These are phyloP conservation scores for Actinia tenebrosa DNA, from an alignment of 64 coral and sea anemone genomes.

Conservation along the genomic window DNA sequence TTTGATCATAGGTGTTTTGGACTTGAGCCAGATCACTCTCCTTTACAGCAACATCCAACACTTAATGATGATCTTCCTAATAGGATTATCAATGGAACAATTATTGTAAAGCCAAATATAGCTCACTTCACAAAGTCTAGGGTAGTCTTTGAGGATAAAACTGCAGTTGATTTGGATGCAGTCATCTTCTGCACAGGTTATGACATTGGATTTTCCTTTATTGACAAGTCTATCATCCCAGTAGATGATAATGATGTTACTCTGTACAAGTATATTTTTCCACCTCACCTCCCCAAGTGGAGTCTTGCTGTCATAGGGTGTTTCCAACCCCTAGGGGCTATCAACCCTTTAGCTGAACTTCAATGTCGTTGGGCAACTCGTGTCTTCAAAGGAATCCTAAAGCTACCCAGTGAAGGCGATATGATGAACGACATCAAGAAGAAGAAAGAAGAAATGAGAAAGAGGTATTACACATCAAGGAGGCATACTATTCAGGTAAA, in stretches of 20 bases:
- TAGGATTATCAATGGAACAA: slow-evolving; percentile 54
- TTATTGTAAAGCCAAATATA: slow-evolving; percentile 19
- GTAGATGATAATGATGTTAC: slow-evolving; percentile 60
- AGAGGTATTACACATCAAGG: slow-evolving; percentile 56
- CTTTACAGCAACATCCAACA: slow-evolving; percentile 63
- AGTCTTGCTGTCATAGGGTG: slow-evolving; percentile 86
- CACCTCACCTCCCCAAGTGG: slow-evolving; percentile 56
- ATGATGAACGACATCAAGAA: slow-evolving; percentile 74
- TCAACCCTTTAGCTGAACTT: slow-evolving; percentile 73
- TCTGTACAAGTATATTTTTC: slow-evolving; percentile 96
- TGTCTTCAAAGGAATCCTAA: slow-evolving; percentile 54
- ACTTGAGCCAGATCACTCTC: slow-evolving; percentile 46
- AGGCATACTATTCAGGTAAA: slow-evolving; percentile 83
- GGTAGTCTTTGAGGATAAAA: slow-evolving; percentile 15
- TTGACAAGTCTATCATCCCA: slow-evolving; percentile 64
- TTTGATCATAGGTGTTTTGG: slow-evolving; percentile 62
- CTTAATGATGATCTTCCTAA: slow-evolving; percentile 79
- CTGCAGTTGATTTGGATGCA: slow-evolving; percentile 63
- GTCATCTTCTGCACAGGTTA: slow-evolving; percentile 94
- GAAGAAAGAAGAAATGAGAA: slow-evolving; percentile 56
- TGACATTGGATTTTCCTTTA: slow-evolving; percentile 57
- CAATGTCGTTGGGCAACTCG: slow-evolving; percentile 70
- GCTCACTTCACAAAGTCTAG: too few relatives aligned
- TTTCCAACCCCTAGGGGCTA: slow-evolving; percentile 71
- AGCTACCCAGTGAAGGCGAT: slow-evolving; percentile 36